phyloP scores from a whole-genome alignment of 2,797 vertebrate species.

The Distichodus sexfasciatus region DNA sequence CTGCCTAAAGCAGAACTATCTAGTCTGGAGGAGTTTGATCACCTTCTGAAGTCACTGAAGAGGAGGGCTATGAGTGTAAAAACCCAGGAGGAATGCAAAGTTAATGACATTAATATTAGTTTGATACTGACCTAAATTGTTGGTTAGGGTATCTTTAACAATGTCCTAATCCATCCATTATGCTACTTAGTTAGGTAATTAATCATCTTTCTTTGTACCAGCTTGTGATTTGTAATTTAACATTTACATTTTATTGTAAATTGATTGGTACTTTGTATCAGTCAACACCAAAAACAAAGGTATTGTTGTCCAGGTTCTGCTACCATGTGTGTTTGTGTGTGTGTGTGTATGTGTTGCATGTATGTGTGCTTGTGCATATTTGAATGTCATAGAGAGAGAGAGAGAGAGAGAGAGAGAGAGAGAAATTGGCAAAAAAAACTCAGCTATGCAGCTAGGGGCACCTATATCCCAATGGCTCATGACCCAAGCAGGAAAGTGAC shows the following conservation, averaged over 20 bases:
- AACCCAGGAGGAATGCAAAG: too few species aligned
- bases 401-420: constrained; percentile 25
- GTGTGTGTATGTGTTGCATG: neutral
- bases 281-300: too few species aligned
- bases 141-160: too few species aligned
- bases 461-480: neutral
- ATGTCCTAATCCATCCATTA: too few species aligned
- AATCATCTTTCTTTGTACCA: too few species aligned
- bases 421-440: constrained; percentile 34
- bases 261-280: too few species aligned
- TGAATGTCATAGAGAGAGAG: constrained; percentile 25
- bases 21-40: constrained; percentile 64
- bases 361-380: neutral
- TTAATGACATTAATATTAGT: too few species aligned
- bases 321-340: constrained; percentile 27
- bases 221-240: too few species aligned
- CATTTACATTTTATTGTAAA: too few species aligned
- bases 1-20: constrained; percentile 48
- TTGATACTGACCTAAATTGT: too few species aligned
- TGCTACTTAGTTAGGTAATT: too few species aligned
- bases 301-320: constrained; percentile 55
- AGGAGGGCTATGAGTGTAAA: constrained; percentile 62
- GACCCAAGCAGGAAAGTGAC: constrained; percentile 51
- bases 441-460: constrained; percentile 18
- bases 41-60: constrained; percentile 73